phyloP scores from a whole-genome alignment of 2,888 invertebrate genomes.

The Elysia crispata region DNA sequence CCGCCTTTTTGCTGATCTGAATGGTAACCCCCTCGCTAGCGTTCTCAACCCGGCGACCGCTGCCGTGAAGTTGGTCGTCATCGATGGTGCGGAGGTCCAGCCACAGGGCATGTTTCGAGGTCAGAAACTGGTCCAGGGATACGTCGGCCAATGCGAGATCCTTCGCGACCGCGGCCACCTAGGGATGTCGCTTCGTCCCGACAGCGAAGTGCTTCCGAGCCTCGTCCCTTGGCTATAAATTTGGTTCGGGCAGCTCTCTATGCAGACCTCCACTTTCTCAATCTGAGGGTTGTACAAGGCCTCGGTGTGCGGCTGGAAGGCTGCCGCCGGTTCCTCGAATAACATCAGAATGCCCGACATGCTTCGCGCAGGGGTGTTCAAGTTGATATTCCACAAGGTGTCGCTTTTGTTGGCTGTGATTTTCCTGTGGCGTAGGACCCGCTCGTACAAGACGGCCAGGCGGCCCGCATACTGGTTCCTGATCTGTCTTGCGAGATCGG shows the following conservation, averaged over 20 bases:
- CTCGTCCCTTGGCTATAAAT: conserved; percentile 1
- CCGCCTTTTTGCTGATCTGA: too few species aligned
- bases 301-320: conserved; percentile 12
- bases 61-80: neutral
- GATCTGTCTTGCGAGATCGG: too few species aligned
- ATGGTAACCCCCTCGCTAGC: neutral
- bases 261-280: conserved; percentile 52
- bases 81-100: too few species aligned
- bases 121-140: neutral
- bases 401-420: too few species aligned
- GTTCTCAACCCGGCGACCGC: neutral
- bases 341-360: conserved; percentile 57
- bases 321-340: conserved; percentile 49
- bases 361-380: conserved; percentile 52
- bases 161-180: neutral
- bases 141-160: neutral
- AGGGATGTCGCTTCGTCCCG: neutral
- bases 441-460: conserved; percentile 53
- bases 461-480: conserved; percentile 40
- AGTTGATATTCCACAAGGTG: conserved; percentile 54
- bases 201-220: too few species aligned
- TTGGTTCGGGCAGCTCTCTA: conserved; percentile 55
- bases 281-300: conserved; percentile 55
- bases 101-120: too few species aligned
- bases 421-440: conserved; percentile 53